Evolutionary conservation across 2,888 invertebrate species (phyloP), one percentile per base, ranked within the genome.

Genomic region (Dichetophora obliterata): DNA sequence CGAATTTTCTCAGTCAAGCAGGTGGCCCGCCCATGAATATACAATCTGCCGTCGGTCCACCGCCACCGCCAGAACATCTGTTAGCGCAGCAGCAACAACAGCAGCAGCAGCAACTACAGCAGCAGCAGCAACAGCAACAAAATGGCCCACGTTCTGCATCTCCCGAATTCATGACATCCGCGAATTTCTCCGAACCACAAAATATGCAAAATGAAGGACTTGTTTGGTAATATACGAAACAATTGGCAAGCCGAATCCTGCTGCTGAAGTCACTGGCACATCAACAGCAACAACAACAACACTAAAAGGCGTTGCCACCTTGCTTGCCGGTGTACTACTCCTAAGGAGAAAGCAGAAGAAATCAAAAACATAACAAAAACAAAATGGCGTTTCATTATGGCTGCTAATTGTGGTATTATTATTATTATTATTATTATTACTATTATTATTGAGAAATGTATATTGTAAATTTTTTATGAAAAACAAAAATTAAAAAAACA

Each of bases 201-300:
- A 93, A 93, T 90, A 91, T 92, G 90, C 92, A 93, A 87, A 94
- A 92, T 89, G 94, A 94, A 89, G 93, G 93, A 75, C 91, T 94
- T 86, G 94, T 93, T 91, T 94, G 94, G 94, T 94, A 93, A 90
- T 89, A 88, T 87, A 86, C 88, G 82, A 88, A 87, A 88, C 87
- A 88, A 84, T 85, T 88, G 87, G 88, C 88, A 86, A 87, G 85
- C 84, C 88, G 88, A 80, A 84, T 88, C 85, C 85, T 88, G 80
- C 83, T 87, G 73, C 83, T 87, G 76, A 86, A 87, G 81, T 86
- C 85, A 59, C 81, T 85, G 43, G 83, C 83, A 65, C 84, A 84
- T 81, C 85, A 85, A 82, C 84, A 81, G 71, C 81, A 82, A 48
- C 82, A 82, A 76, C 83, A 85, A 79, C 82, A 80, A 63, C 80